A percentile compares a stretch with the other conserved stretches of the same genome.
Conservation (phyloP, 1,140 invertebrate genomes). For the Micrasema longulum region DNA sequence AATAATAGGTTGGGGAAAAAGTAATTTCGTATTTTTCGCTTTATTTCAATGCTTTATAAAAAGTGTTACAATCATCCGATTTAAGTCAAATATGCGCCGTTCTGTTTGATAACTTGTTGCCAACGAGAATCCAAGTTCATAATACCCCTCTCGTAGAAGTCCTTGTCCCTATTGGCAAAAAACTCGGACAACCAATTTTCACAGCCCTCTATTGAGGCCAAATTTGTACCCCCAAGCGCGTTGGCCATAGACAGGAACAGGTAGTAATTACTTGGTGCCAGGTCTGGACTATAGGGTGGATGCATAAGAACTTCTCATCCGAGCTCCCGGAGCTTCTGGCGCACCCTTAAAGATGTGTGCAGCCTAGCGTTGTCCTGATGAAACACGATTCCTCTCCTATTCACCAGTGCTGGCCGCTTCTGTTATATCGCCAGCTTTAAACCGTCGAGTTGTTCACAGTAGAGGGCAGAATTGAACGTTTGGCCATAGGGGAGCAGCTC, state of each 20-base stretch:
- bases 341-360: slow-evolving; percentile 16
- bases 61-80: slow-evolving; percentile 21
- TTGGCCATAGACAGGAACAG: slow-evolving; percentile 19
- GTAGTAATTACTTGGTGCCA: slow-evolving; percentile 9
- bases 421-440: no score
- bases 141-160: slow-evolving; percentile 3
- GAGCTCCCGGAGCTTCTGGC: slow-evolving; percentile 19
- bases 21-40: slow-evolving; percentile 26
- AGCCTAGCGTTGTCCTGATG: slow-evolving; percentile 12
- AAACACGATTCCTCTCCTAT: slow-evolving; percentile 23
- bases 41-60: slow-evolving; percentile 23
- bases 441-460: no score
- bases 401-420: slow-evolving; percentile 19
- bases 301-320: slow-evolving; percentile 17
- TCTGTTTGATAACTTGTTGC: slow-evolving; percentile 13
- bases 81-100: slow-evolving; percentile 23
- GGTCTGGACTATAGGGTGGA: slow-evolving; percentile 11
- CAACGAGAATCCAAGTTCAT: slow-evolving; percentile 1
- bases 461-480: no score
- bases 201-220: slow-evolving; percentile 15
- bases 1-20: slow-evolving; percentile 10
- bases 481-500: slow-evolving; percentile 21
- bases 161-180: slow-evolving; percentile 22
- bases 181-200: slow-evolving; percentile 9
- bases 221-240: slow-evolving; percentile 22